A percentile compares a stretch with the other conserved stretches of the same genome.
Conservation (phyloP, 2,888 invertebrate species). For the Noctua comes region DNA sequence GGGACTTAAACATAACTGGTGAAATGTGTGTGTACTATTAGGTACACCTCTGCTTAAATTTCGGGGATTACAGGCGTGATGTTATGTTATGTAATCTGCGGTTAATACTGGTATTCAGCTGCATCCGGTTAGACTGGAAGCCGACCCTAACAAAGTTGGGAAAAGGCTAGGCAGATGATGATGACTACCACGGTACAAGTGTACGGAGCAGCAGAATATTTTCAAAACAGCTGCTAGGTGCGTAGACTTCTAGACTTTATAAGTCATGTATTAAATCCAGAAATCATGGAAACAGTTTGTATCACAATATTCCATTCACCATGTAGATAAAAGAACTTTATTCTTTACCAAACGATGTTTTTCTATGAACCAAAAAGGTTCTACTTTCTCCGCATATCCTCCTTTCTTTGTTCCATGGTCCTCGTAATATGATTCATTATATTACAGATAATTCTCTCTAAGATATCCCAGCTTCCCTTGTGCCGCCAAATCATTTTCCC, state of each 20-base stretch:
- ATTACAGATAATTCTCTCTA: slow-evolving; percentile 57
- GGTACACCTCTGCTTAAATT: too few species aligned
- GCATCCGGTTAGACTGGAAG: too few species aligned
- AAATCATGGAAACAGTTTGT: background rate
- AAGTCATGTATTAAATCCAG: background rate
- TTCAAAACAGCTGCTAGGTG: background rate
- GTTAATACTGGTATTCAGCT: too few species aligned
- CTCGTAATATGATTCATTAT: slow-evolving; percentile 62
- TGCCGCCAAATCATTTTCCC: slow-evolving; percentile 57
- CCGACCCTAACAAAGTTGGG: too few species aligned
- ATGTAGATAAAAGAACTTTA: background rate
- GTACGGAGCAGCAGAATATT: background rate
- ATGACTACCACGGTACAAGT: too few species aligned
- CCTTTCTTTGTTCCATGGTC: slow-evolving; percentile 19
- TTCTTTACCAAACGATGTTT: background rate
- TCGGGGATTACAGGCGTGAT: too few species aligned
- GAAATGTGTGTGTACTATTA: too few species aligned
- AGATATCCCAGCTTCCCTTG: slow-evolving; percentile 44
- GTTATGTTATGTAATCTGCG: too few species aligned
- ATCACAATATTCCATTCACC: background rate
- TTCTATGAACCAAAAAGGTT: background rate
- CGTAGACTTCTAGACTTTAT: background rate
- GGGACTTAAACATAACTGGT: too few species aligned
- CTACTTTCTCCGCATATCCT: background rate
- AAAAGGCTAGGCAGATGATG: too few species aligned